A percentile compares a stretch with the other conserved stretches of the same genome.
phyloP scores from a whole-genome alignment of 2,113 vertebrate species.

The Meleagris gallopavo region DNA sequence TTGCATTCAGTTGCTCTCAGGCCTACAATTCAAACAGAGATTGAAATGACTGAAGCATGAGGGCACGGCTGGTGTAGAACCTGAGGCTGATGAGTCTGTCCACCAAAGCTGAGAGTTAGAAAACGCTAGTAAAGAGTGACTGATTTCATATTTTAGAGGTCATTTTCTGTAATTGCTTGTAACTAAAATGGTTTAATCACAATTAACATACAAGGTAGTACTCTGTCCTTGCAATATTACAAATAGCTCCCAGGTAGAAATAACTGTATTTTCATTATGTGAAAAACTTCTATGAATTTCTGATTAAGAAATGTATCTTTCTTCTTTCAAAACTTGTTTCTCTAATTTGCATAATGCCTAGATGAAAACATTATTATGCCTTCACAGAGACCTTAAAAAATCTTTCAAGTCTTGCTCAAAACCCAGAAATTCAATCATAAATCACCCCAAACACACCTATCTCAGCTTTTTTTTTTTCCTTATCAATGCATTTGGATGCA shows the following conservation, averaged over 20 bases:
- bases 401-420: background rate
- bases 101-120: background rate
- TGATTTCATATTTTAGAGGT: slow-evolving; percentile 54
- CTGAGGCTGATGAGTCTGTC: slow-evolving; percentile 22
- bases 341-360: slow-evolving; percentile 7
- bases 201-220: background rate
- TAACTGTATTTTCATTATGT: background rate
- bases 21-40: slow-evolving; percentile 37
- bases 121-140: slow-evolving; percentile 9
- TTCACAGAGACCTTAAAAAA: background rate
- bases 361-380: background rate
- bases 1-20: slow-evolving; percentile 26
- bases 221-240: background rate
- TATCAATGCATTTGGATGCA: background rate
- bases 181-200: background rate
- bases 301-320: slow-evolving; percentile 10
- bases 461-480: background rate
- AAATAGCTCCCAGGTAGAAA: slow-evolving; percentile 5
- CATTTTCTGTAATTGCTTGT: background rate
- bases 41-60: slow-evolving; percentile 14
- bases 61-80: background rate
- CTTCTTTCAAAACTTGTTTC: slow-evolving; percentile 16
- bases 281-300: slow-evolving; percentile 23
- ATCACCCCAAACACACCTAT: slow-evolving; percentile 23
- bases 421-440: slow-evolving; percentile 8